phyloP scores from a whole-genome alignment of 2,113 vertebrate species.

The Toxotes chatareus region DNA sequence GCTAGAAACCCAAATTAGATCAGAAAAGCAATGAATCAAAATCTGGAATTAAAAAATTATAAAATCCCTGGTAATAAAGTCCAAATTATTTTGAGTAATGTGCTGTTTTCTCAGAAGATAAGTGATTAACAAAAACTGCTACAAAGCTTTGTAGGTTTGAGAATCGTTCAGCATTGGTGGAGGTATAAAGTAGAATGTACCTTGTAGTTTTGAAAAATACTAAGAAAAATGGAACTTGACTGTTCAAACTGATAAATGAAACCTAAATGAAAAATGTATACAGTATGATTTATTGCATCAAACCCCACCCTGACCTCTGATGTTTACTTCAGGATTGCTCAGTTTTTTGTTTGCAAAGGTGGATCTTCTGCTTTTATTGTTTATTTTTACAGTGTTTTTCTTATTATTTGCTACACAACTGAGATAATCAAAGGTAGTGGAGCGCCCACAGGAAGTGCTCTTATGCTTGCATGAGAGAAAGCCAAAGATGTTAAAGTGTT shows the following conservation, averaged over 20 bases:
- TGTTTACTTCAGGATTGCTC: not conserved
- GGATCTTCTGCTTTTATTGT: not conserved
- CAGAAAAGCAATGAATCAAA: no score
- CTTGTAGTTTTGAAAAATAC: constrained; percentile 10
- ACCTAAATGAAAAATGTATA: not conserved
- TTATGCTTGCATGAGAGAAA: not conserved
- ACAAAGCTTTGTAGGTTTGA: not conserved
- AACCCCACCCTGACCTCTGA: not conserved
- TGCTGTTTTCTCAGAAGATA: not conserved
- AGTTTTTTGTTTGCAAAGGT: not conserved
- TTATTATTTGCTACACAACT: not conserved
- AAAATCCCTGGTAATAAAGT: no score
- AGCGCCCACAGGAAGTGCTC: not conserved
- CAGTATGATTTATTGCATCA: not conserved
- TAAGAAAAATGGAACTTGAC: constrained; percentile 25
- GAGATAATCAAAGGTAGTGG: not conserved
- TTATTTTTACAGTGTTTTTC: not conserved
- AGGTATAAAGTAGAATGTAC: not conserved
- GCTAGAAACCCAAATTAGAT: no score
- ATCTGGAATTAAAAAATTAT: no score
- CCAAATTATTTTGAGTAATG: no score
- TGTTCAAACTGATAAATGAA: constrained; percentile 17
- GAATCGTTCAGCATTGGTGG: not conserved
- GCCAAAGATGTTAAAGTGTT: not conserved
- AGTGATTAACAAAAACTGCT: not conserved